Conservation (phyloP, 2,888 invertebrate species). For the Eueremaeus valkanovi region DNA sequence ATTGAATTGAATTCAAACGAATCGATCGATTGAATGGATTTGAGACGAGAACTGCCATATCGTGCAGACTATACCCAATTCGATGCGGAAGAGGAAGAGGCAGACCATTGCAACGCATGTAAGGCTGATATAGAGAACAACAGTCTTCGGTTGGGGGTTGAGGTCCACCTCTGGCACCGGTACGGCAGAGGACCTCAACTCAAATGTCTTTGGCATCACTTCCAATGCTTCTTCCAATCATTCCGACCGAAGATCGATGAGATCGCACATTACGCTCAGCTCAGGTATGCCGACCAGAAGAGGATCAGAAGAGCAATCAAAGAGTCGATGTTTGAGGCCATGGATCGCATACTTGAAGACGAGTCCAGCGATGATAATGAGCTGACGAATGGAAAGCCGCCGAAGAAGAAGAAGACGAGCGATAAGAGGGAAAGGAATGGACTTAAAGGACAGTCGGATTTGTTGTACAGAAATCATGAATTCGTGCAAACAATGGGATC, state of each 20-base stretch:
- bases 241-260: slow-evolving; percentile 72
- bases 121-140: slow-evolving; percentile 71
- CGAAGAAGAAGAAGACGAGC: slow-evolving; percentile 52
- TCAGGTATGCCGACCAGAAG: slow-evolving; percentile 79
- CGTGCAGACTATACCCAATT: slow-evolving; percentile 84
- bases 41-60: slow-evolving; percentile 61
- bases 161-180: slow-evolving; percentile 72
- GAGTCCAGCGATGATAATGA: slow-evolving; percentile 35
- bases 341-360: slow-evolving; percentile 17
- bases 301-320: slow-evolving; percentile 56
- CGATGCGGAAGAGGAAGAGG: slow-evolving; percentile 76
- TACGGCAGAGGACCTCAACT: slow-evolving; percentile 53
- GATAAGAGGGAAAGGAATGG: slow-evolving; percentile 60
- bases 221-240: slow-evolving; percentile 77
- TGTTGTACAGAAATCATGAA: slow-evolving; percentile 65
- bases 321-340: too few species aligned
- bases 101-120: slow-evolving; percentile 78
- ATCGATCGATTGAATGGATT: neutral
- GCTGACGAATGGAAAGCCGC: neutral
- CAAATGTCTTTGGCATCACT: slow-evolving; percentile 87
- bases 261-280: slow-evolving; percentile 70
- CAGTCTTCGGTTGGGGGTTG: slow-evolving; percentile 70
- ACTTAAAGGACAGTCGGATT: slow-evolving; percentile 68
- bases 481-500: slow-evolving; percentile 61
- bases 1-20: neutral